Base-by-base conservation (phyloP, 2,113 vertebrate genomes). In the Ardeotis arabs region DNA sequence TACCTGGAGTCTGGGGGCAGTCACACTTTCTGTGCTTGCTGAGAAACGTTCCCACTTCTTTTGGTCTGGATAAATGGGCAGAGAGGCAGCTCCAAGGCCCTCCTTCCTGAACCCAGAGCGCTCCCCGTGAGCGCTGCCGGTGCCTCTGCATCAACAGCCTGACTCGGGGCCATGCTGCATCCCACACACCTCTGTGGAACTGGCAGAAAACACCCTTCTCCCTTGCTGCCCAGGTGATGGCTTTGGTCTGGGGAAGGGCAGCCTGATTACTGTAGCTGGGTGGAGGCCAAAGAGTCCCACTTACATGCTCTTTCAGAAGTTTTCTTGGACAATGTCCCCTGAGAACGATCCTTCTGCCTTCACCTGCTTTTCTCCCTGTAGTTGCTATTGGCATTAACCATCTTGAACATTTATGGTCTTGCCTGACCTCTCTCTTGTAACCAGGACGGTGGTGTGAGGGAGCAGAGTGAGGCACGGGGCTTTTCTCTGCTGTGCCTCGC, bases 131-230 rank as follows among this genome's bases (percentile, higher is more conserved):
- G 20, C 4, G 15, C 13, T n/a, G 23, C 23, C 29, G 64, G 55
- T 8, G 19, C 60, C 69, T 87, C n/a, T 68, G 35, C 25, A 4
- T 8, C 22, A 28, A 13, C 39, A 87, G 45, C 33, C 41, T 52
- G 52, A 44, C 18, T 25, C 12, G 1, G 0, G 4, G 64, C 77
- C 15, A 0, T 4, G 13, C 70, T 72, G 41, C 2, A 1, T 41
- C n/a, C 2, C 2, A 17, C 2, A 3, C 16, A 18, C 0, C 4
- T 9, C 84, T 53, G 5, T 3, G 6, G 53, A 5, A 24, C 58
- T n/a, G 35, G 31, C 45, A 80, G 55, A 35, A 84, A 84, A 45
- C n/a, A n/a, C 22, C 27, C 18, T 89, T 87, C 39, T 69, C 39
- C 31, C 28, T 14, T 3, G 4, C 59, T 81, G 50, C 53, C 66